Conservation (phyloP, 2,113 vertebrate species). For the Ciconia maguari region DNA sequence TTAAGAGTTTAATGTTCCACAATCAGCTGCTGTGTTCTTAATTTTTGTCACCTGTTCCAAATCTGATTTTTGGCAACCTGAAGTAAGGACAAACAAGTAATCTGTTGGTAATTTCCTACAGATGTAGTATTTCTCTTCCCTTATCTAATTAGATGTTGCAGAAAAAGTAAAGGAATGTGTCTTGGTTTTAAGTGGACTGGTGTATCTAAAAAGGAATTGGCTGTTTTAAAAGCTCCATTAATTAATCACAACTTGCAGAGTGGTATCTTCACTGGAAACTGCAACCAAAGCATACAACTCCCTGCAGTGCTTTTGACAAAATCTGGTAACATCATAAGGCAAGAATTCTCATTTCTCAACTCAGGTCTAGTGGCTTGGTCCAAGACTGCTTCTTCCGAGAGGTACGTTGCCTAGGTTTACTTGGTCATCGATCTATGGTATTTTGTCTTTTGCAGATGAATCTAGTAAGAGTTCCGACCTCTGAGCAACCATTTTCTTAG, state of each 20-base stretch:
- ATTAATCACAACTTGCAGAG: background rate
- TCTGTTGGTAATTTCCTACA: conserved; percentile 20
- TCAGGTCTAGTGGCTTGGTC: background rate
- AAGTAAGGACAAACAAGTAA: background rate
- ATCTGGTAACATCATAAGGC: background rate
- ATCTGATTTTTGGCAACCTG: conserved; percentile 13
- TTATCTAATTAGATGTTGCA: background rate
- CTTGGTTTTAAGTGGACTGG: background rate
- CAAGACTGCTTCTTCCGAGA: background rate
- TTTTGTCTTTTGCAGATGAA: background rate
- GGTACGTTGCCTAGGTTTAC: background rate
- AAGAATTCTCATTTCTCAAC: background rate
- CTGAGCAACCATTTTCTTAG: background rate
- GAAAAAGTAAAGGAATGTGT: background rate
- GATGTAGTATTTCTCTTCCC: background rate
- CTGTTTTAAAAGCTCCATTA: background rate
- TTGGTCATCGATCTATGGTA: background rate
- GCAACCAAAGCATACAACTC: background rate
- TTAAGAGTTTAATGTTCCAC: background rate
- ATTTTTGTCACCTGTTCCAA: conserved; percentile 35
- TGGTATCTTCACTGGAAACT: background rate
- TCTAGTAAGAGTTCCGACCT: background rate
- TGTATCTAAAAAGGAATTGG: background rate
- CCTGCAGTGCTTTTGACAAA: background rate
- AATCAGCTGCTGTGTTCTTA: background rate